A percentile compares a stretch with the other conserved stretches of the same genome.
phyloP scores from a whole-genome alignment of 2,113 vertebrate genomes.

The Phoenicopterus ruber region DNA sequence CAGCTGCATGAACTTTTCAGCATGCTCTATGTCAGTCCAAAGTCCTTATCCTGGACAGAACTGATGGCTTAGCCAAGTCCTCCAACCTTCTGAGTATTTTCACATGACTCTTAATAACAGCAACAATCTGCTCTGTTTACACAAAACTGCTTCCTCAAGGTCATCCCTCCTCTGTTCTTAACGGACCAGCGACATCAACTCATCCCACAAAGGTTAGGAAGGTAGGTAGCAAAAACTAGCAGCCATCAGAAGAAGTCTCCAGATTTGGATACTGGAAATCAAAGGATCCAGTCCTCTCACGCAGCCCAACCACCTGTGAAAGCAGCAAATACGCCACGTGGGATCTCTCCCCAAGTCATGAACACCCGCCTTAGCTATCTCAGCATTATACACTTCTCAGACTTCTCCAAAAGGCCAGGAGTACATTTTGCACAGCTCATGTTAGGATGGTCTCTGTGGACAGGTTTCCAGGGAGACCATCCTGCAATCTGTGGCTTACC shows the following conservation, averaged over 20 bases:
- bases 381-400: not conserved
- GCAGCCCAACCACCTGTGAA: not conserved
- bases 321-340: not conserved
- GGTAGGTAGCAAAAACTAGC: not conserved
- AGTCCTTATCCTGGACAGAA: not conserved
- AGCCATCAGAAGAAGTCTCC: not conserved
- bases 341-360: not conserved
- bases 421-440: not conserved
- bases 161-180: not conserved
- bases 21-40: not conserved
- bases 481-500: no score
- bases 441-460: not conserved
- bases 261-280: not conserved
- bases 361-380: not conserved
- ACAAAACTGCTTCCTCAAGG: not conserved
- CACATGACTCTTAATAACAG: not conserved
- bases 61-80: not conserved
- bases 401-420: not conserved
- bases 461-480: not conserved
- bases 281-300: not conserved
- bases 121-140: not conserved
- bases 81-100: not conserved
- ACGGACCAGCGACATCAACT: not conserved
- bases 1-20: not conserved
- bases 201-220: not conserved